Evolutionary conservation across 2,113 vertebrate species (phyloP).

Genomic region (Platysternon megacephalum): DNA sequence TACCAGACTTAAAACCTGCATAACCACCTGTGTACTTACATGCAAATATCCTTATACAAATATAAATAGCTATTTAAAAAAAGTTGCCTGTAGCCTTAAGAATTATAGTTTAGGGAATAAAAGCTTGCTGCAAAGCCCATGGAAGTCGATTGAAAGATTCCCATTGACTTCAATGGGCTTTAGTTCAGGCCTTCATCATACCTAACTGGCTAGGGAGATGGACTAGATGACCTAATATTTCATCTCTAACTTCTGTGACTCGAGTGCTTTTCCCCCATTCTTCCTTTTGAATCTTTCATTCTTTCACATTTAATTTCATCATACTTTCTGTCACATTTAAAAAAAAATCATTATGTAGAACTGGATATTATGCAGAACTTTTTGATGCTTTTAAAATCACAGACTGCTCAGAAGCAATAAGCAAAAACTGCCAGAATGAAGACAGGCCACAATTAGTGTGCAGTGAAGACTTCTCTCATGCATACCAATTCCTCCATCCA

Average conservation of each 20-base stretch:
- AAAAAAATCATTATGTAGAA: neutral
- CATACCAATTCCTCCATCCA: neutral
- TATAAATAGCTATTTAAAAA: neutral
- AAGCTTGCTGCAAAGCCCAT: accelerated
- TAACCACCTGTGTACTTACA: too few species aligned
- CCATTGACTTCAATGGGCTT: accelerated
- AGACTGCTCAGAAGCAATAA: neutral
- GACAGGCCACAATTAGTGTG: neutral
- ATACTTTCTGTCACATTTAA: neutral
- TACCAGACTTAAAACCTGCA: too few species aligned
- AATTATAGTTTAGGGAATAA: neutral
- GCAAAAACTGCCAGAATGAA: neutral
- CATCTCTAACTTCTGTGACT: neutral
- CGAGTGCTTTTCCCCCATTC: neutral
- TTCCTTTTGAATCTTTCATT: neutral
- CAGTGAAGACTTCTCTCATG: neutral
- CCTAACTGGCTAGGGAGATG: neutral
- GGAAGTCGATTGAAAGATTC: neutral
- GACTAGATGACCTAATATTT: neutral
- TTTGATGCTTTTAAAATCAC: neutral
- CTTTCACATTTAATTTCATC: neutral
- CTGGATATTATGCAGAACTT: neutral
- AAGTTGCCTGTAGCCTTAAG: neutral
- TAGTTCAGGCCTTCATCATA: neutral
- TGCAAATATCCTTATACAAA: neutral